Percentiles rank a stretch among this genome's conserved stretches.
These are phyloP conservation scores for Datnioides undecimradiatus DNA, from an alignment of 2,113 vertebrate species.

Conservation along the genomic window DNA sequence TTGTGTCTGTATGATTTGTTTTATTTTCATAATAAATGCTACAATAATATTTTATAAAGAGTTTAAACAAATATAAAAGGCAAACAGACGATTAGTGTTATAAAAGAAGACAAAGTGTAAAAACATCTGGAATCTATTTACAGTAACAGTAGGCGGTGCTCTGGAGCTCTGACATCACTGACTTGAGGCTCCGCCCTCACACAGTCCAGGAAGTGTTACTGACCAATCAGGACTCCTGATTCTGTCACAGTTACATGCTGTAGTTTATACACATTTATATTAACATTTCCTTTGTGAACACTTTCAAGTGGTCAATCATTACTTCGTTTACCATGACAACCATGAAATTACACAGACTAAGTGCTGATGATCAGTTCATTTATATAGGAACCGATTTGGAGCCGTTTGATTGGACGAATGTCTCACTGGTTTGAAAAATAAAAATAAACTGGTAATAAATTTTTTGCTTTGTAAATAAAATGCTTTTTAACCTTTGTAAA, in stretches of 20 bases:
- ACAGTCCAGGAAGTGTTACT: slow-evolving; percentile 31
- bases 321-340: slow-evolving; percentile 31
- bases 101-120: neutral
- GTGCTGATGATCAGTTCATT: neutral
- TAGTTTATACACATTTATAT: neutral
- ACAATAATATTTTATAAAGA: slow-evolving; percentile 56
- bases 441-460: neutral
- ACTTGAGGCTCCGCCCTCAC: slow-evolving; percentile 21
- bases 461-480: neutral
- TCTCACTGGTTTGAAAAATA: neutral
- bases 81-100: slow-evolving; percentile 58
- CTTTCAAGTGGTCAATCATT: neutral
- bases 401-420: neutral
- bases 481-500: too few relatives aligned
- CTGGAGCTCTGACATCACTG: slow-evolving; percentile 34
- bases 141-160: slow-evolving; percentile 59
- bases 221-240: slow-evolving; percentile 42
- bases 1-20: slow-evolving; percentile 34
- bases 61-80: slow-evolving; percentile 57
- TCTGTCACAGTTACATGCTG: neutral
- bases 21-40: slow-evolving; percentile 73
- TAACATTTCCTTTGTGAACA: neutral
- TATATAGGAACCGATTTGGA: neutral
- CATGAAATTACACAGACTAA: neutral
- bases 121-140: slow-evolving; percentile 54